Conservation (phyloP, 2,888 invertebrate genomes). For the Nebria salina region DNA sequence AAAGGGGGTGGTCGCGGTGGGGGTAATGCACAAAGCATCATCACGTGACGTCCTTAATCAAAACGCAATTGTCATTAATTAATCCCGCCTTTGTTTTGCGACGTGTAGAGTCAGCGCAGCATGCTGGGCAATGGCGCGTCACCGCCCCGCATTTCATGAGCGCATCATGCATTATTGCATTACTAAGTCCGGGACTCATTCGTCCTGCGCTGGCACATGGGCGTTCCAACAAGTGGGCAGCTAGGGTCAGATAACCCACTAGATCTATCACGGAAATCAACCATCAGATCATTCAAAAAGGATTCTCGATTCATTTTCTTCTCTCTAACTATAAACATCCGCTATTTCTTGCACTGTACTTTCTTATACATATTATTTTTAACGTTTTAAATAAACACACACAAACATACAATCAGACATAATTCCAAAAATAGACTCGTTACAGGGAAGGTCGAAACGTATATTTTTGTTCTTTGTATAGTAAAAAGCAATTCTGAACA, state of each 20-base stretch:
- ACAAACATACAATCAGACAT: too few relatives aligned
- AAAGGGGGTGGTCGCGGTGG: not conserved
- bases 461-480: too few relatives aligned
- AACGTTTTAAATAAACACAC: too few relatives aligned
- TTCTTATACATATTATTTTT: too few relatives aligned
- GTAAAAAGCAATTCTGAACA: too few relatives aligned
- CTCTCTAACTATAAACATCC: too few relatives aligned
- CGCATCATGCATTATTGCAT: not conserved
- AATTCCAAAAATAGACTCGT: too few relatives aligned
- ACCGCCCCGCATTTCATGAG: not conserved
- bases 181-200: not conserved
- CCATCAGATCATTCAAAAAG: too few relatives aligned
- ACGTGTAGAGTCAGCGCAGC: not conserved
- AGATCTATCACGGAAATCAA: not conserved
- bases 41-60: slow-evolving; percentile 45
- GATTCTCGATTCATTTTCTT: too few relatives aligned
- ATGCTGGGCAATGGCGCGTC: not conserved
- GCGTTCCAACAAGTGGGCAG: not conserved
- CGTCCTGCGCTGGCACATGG: not conserved
- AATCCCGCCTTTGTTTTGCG: slow-evolving; percentile 42
- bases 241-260: not conserved
- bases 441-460: too few relatives aligned
- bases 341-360: too few relatives aligned
- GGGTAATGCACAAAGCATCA: slow-evolving; percentile 3
- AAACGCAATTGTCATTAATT: slow-evolving; percentile 44